A percentile compares a stretch with the other conserved stretches of the same genome.
Evolutionary conservation across 2,888 invertebrate genomes (phyloP).

Genomic region (Cerastis rubricosa): DNA sequence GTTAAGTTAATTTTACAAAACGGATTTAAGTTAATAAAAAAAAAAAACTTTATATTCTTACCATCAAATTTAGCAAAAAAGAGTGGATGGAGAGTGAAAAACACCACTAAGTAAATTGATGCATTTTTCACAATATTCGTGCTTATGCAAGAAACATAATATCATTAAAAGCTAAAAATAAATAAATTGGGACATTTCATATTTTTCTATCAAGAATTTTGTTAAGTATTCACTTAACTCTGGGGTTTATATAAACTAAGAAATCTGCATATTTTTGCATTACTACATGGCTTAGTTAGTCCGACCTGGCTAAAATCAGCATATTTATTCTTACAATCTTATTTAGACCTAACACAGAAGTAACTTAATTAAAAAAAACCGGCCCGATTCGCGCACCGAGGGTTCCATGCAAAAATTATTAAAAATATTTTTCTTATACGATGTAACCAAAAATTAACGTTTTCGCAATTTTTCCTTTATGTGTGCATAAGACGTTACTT

Average conservation of each 20-base stretch:
- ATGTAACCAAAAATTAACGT: no score
- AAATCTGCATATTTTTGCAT: background rate
- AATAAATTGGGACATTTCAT: background rate
- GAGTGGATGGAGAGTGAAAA: background rate
- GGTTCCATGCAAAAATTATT: no score
- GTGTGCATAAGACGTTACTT: no score
- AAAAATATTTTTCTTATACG: no score
- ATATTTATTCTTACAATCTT: background rate
- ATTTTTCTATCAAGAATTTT: background rate
- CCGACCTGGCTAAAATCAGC: background rate
- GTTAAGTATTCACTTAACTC: background rate
- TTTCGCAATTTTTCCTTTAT: no score
- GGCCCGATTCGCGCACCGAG: no score
- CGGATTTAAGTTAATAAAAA: background rate
- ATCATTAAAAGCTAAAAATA: background rate
- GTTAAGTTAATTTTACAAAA: no score
- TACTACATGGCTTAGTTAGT: background rate
- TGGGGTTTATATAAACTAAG: background rate
- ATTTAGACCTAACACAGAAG: background rate
- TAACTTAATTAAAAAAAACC: no score
- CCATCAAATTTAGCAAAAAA: background rate
- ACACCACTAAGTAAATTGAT: background rate
- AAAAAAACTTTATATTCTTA: background rate
- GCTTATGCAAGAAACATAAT: background rate
- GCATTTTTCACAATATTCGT: background rate